These are phyloP conservation scores for Callopanchax toddi DNA, from an alignment of 2,113 vertebrate species.

Conservation along the genomic window DNA sequence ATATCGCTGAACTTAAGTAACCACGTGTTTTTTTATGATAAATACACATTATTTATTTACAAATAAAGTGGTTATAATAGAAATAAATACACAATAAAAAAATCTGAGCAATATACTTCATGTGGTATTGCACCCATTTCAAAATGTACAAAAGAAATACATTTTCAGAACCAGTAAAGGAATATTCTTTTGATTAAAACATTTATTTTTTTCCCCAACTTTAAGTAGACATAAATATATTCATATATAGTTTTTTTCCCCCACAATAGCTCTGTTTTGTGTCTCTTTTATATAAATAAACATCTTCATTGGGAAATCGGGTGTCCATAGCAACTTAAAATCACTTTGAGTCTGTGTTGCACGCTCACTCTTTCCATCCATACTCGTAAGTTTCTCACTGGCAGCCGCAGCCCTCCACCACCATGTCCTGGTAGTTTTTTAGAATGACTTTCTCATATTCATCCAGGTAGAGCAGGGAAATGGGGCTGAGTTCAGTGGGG, in stretches of 20 bases:
- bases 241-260: constrained; percentile 81
- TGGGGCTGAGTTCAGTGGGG: constrained; percentile 97
- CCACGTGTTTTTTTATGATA: constrained; percentile 94
- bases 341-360: constrained; percentile 51
- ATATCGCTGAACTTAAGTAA: constrained; percentile 79
- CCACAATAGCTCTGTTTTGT: constrained; percentile 89
- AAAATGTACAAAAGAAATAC: constrained; percentile 99
- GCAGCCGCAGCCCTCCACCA: constrained; percentile 98
- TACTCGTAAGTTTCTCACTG: constrained; percentile 76
- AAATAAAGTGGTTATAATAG: constrained; percentile 99
- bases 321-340: constrained; percentile 84
- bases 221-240: constrained; percentile 99
- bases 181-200: constrained; percentile 99
- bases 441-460: constrained; percentile 98
- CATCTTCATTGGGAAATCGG: constrained; percentile 97
- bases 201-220: constrained; percentile 97
- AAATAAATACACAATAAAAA: constrained; percentile 99
- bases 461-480: constrained; percentile 98
- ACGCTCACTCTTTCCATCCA: constrained; percentile 7
- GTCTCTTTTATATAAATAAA: constrained; percentile 96
- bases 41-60: constrained; percentile 99
- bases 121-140: constrained; percentile 98
- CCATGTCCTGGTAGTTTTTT: constrained; percentile 99
- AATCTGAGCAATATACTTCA: constrained; percentile 99
- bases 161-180: constrained; percentile 96